phyloP scores from a whole-genome alignment of 2,113 vertebrate species.

The Eudyptes chrysolophus region DNA sequence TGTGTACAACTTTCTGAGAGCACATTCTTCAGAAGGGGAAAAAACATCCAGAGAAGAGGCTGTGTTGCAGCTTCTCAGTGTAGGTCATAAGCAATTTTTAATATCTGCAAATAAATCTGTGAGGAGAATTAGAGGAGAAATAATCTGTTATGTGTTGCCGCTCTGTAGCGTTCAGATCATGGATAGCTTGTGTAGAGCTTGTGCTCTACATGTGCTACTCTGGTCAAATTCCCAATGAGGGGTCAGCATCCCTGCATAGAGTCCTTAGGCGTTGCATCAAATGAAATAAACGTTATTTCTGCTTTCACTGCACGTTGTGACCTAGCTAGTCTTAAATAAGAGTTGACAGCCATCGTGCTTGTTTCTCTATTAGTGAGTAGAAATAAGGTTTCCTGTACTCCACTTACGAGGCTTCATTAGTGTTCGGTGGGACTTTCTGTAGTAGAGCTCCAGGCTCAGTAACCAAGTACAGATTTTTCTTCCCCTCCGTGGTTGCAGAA shows the following conservation, averaged over 20 bases:
- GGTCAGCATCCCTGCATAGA: neutral
- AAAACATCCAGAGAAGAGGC: neutral
- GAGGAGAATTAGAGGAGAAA: neutral
- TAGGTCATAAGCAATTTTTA: neutral
- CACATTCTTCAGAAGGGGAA: neutral
- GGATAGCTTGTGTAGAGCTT: neutral
- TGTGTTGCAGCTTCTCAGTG: neutral
- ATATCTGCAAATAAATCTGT: neutral
- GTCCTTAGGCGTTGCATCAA: neutral
- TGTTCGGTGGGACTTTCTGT: neutral
- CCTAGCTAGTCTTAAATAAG: neutral
- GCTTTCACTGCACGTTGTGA: neutral
- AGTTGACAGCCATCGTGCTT: neutral
- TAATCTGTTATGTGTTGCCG: neutral
- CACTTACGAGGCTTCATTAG: neutral
- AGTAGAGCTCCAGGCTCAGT: neutral
- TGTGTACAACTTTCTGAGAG: neutral
- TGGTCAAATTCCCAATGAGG: neutral
- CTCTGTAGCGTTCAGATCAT: neutral
- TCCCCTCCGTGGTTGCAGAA: rapidly evolving
- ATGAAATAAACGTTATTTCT: neutral
- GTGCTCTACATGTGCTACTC: neutral
- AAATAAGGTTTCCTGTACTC: neutral
- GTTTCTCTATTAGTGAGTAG: neutral
- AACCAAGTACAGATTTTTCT: neutral